phyloP scores from a whole-genome alignment of 2,113 vertebrate species.

The Sorex fumeus region DNA sequence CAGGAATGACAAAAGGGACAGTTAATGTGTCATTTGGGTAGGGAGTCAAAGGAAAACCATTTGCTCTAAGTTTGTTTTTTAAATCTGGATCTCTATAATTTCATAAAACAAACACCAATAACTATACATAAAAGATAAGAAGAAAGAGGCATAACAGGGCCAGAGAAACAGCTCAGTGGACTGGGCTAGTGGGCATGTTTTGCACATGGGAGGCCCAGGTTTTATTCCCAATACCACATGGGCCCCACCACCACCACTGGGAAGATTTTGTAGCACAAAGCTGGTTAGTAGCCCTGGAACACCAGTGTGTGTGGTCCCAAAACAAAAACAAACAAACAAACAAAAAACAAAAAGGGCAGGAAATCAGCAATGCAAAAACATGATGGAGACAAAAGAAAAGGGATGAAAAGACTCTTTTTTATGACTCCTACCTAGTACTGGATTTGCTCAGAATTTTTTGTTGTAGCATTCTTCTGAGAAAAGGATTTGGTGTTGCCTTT shows the following conservation, averaged over 20 bases:
- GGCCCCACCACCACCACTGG: too few relatives aligned
- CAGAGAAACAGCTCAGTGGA: too few relatives aligned
- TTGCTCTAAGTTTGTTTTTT: neutral
- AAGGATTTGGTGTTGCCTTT: conserved; percentile 10
- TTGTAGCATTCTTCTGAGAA: neutral
- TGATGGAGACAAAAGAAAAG: neutral
- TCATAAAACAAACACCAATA: neutral
- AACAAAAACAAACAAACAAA: too few relatives aligned
- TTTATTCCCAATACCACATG: too few relatives aligned
- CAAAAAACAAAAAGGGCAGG: neutral
- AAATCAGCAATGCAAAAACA: neutral
- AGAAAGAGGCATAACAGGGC: neutral
- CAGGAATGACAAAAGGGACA: neutral
- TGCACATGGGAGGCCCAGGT: too few relatives aligned
- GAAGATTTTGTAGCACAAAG: too few relatives aligned
- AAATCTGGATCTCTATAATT: neutral
- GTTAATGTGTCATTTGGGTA: neutral
- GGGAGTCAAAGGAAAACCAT: neutral
- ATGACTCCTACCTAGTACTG: neutral
- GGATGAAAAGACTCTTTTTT: neutral
- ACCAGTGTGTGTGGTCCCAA: too few relatives aligned
- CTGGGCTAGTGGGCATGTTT: too few relatives aligned
- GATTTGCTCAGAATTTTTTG: conserved; percentile 1
- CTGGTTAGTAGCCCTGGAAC: too few relatives aligned
- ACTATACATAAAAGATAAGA: neutral